A percentile compares a stretch with the other conserved stretches of the same genome.
Conservation (phyloP, 1,140 invertebrate species). For the Drosophila persimilis region DNA sequence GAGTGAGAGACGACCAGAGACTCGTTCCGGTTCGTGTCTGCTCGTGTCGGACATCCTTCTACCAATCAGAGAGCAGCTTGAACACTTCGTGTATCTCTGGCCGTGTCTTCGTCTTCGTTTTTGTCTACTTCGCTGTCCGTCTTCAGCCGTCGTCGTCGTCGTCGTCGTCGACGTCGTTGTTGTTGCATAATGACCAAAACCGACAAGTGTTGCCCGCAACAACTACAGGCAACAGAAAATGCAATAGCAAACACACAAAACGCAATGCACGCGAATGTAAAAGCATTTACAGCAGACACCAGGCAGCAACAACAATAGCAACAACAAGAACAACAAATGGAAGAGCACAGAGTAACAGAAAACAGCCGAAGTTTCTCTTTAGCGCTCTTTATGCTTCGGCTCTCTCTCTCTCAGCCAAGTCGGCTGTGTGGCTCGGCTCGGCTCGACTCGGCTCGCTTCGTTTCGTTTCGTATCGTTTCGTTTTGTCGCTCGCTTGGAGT, state of each 20-base stretch:
- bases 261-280: slow-evolving; percentile 49
- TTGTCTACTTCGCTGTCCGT: not conserved
- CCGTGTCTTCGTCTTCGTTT: not conserved
- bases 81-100: slow-evolving; percentile 30
- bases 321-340: too few relatives aligned
- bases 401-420: not conserved
- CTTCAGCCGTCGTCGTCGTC: slow-evolving; percentile 14
- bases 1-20: slow-evolving; percentile 13
- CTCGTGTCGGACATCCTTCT: slow-evolving; percentile 38
- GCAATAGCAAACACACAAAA: slow-evolving; percentile 9
- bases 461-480: not conserved
- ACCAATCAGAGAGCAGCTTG: slow-evolving; percentile 63
- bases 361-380: slow-evolving; percentile 3
- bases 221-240: slow-evolving; percentile 4
- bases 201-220: slow-evolving; percentile 44
- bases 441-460: not conserved
- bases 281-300: slow-evolving; percentile 41
- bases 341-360: not conserved
- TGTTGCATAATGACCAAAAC: slow-evolving; percentile 65
- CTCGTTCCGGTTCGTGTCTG: slow-evolving; percentile 36
- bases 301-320: slow-evolving; percentile 9
- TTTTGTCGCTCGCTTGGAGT: slow-evolving; percentile 14
- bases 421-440: not conserved
- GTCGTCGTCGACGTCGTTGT: slow-evolving; percentile 46
- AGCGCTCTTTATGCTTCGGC: not conserved